Base-by-base conservation (phyloP, 2,113 vertebrate species). In the Spheniscus mendiculus region DNA sequence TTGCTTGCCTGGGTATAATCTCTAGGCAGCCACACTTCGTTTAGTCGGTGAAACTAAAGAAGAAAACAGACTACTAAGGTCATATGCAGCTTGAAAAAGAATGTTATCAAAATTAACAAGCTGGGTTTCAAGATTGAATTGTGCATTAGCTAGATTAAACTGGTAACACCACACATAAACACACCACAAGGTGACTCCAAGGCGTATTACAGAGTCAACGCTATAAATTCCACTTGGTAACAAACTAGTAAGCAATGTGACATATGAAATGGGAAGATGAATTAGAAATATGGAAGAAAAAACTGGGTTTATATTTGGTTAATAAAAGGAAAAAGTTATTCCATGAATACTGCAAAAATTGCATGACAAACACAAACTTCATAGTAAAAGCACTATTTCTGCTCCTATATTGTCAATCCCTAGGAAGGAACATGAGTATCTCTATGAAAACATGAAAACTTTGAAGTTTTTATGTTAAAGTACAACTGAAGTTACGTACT, bases 1-100 rank as follows among this genome's bases (percentile, higher is more conserved):
- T 97, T 96, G 89, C 83, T 87, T 93, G 93, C 91, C 47, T 72
- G 70, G 36, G 86, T 97, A 91, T 89, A 73, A 97, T 94, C 91
- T 93, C 94, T 29, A 96, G 93, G 93, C 94, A 96, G 94, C 80
- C 32, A 3, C 0, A 0, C 84, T 95, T 65, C 91, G 77, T 97
- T 97, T 94, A 76, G 81, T 38, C 92, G 92, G 90, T 90, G 83
- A 96, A 95, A 93, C 66, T 85, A 49, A 95, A 93, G 72, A 90
- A 90, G 76, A 87, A 86, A 97, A n/a, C 84, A 85, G 82, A 67
- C 78, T 77, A 79, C 66, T 91, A 78, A 79, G 26, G 87, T 93
- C 91, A 89, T 30, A 62, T 13, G 42, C 22, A 73, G 23, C 26
- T 66, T 61, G 70, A 5, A 69, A 92, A 90, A 74, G 36, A 84